Evolutionary conservation across 2,888 invertebrate genomes (phyloP), one percentile per base, ranked within the genome.

Genomic region (Hipparchia sbordonii): DNA sequence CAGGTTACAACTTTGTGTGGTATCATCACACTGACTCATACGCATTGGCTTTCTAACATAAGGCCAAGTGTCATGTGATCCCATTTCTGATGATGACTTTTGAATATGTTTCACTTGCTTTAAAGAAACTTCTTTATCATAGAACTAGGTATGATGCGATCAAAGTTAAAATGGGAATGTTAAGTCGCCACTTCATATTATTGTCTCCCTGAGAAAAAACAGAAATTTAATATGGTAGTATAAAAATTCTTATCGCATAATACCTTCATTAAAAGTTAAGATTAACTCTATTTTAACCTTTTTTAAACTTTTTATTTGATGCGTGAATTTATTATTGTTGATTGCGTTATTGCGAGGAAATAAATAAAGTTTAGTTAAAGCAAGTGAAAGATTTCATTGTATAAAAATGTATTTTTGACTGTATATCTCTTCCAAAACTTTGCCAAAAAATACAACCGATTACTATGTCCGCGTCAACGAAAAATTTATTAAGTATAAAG

Each of bases 1-100:
- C 88, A 92, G 92, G 92, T 92, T 89, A 88, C 85, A 79, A 80
- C 80, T 82, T 85, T 86, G 81, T 81, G 80, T 81, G 82, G 79
- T 82, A 79, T 79, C 73, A 77, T 79, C 82, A 79, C 82, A 77
- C 79, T 79, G 81, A 78, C 80, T 80, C 81, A 82, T 80, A 76
- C 74, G 80, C 79, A 76, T 76, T 75, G 82, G 81, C 85, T 83
- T 85, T 79, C 79, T 85, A 85, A 85, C 82, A 78, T 39, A 56
- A 76, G 78, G 80, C 79, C 79, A 76, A 72, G 69, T 62, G 73
- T 73, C 71, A 74, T 72, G 74, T 65, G 70, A 72, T 56, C 56
- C 71, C 76, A 76, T 71, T 69, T 68, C 54, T 61, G 46, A 51
- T 60, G 65, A 68, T 74, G 66, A 48, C 59, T 57, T 68, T 39